A percentile compares a stretch with the other conserved stretches of the same genome.
phyloP scores from a whole-genome alignment of 2,113 vertebrate species.

The Chaetura pelagica region DNA sequence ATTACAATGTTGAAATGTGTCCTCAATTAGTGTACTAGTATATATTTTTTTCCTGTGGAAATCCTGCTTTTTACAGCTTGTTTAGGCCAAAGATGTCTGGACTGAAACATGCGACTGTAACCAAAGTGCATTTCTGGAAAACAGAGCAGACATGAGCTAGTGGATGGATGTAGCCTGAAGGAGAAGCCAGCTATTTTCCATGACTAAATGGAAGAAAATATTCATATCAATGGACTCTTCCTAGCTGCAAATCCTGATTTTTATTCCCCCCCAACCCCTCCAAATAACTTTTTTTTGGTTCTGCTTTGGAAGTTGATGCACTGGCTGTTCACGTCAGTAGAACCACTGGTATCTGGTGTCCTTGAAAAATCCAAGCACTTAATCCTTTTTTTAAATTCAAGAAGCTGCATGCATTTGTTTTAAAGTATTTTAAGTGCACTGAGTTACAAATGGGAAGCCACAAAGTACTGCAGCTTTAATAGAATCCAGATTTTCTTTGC shows the following conservation, averaged over 20 bases:
- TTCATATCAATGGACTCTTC: conserved; percentile 26
- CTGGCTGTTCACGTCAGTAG: background rate
- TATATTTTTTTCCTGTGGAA: conserved; percentile 33
- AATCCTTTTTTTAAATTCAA: background rate
- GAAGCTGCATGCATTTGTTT: background rate
- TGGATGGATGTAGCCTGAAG: background rate
- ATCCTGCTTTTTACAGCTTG: conserved; percentile 43
- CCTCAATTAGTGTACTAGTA: conserved; percentile 41
- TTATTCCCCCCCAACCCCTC: rapidly evolving
- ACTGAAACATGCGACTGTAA: conserved; percentile 47
- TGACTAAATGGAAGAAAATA: conserved; percentile 27
- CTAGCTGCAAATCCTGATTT: background rate
- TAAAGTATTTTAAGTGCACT: background rate
- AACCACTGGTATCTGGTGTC: background rate
- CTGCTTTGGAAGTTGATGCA: conserved; percentile 11
- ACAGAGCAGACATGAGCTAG: conserved; percentile 24
- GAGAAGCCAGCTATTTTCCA: conserved; percentile 36
- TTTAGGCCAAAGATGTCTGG: conserved; percentile 66
- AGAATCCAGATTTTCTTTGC: background rate
- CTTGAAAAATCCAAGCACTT: background rate
- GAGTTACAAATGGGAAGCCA: background rate
- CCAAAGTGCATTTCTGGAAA: conserved; percentile 30
- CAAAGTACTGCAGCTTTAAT: conserved; percentile 15
- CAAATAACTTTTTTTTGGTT: background rate
- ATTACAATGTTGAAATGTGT: conserved; percentile 72